phyloP scores from a whole-genome alignment of 1,140 invertebrate species.

The Pararge aegeria region DNA sequence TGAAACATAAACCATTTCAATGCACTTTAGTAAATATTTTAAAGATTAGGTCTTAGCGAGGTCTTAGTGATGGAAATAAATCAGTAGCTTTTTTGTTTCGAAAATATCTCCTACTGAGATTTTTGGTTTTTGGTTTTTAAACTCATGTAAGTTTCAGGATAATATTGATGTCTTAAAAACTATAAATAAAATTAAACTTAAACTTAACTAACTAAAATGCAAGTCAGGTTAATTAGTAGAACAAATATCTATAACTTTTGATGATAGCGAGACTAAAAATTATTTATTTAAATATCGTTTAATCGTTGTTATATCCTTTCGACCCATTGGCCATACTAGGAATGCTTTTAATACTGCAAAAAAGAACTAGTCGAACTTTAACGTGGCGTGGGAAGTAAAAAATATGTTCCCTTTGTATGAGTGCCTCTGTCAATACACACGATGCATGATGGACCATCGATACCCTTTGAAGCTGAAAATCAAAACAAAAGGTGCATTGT shows the following conservation, averaged over 20 bases:
- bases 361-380: constrained; percentile 2
- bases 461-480: constrained; percentile 23
- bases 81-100: neutral
- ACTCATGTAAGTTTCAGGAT: no score
- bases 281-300: no score
- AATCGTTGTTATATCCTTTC: no score
- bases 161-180: no score
- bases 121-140: no score
- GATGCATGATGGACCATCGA: constrained; percentile 13
- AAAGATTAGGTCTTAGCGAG: neutral
- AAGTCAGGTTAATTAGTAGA: no score
- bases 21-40: constrained; percentile 1
- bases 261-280: no score
- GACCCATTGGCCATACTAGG: neutral
- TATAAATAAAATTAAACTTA: no score
- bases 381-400: constrained; percentile 8
- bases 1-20: constrained; percentile 16
- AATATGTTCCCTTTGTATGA: constrained; percentile 17
- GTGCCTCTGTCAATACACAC: constrained; percentile 13
- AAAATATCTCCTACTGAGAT: no score
- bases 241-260: no score
- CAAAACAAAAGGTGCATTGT: constrained; percentile 21
- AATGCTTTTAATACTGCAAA: neutral
- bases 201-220: no score
- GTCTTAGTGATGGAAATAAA: neutral